A percentile compares a stretch with the other conserved stretches of the same genome.
phyloP scores from a whole-genome alignment of 2,888 invertebrate genomes.

The Agapetus fuscipes region DNA sequence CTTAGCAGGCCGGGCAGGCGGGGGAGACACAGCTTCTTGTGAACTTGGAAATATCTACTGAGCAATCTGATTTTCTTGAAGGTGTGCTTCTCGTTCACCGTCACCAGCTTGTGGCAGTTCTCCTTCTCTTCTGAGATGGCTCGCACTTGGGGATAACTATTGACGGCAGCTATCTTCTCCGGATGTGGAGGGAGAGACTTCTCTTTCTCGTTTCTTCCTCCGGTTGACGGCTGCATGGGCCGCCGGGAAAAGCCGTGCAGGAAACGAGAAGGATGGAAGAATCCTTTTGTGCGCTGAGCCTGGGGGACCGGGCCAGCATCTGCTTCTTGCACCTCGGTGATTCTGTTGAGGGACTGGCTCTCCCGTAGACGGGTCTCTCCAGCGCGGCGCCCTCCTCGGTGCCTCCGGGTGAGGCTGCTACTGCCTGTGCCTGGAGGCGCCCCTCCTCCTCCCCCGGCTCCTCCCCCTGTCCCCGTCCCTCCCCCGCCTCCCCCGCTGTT shows the following conservation, averaged over 20 bases:
- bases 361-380: constrained; percentile 62
- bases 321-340: constrained; percentile 77
- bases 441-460: constrained; percentile 23
- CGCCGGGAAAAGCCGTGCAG: constrained; percentile 25
- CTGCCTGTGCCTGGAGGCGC: constrained; percentile 23
- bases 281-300: constrained; percentile 9
- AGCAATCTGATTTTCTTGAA: constrained; percentile 50
- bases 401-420: constrained; percentile 32
- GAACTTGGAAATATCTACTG: constrained; percentile 59
- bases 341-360: constrained; percentile 76
- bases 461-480: constrained; percentile 35
- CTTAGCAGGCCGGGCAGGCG: constrained; percentile 34
- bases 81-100: constrained; percentile 27
- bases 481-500: constrained; percentile 33
- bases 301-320: constrained; percentile 28
- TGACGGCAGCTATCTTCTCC: constrained; percentile 5
- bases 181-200: constrained; percentile 2
- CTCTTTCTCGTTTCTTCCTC: constrained; percentile 4
- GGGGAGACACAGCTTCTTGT: constrained; percentile 54
- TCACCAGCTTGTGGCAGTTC: constrained; percentile 20
- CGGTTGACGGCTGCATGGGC: constrained; percentile 36
- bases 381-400: constrained; percentile 46
- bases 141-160: constrained; percentile 11
- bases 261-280: constrained; percentile 23
- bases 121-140: constrained; percentile 18